Evolutionary conservation across 2,113 vertebrate species (phyloP).

Genomic region (Cynopterus brachyotis): DNA sequence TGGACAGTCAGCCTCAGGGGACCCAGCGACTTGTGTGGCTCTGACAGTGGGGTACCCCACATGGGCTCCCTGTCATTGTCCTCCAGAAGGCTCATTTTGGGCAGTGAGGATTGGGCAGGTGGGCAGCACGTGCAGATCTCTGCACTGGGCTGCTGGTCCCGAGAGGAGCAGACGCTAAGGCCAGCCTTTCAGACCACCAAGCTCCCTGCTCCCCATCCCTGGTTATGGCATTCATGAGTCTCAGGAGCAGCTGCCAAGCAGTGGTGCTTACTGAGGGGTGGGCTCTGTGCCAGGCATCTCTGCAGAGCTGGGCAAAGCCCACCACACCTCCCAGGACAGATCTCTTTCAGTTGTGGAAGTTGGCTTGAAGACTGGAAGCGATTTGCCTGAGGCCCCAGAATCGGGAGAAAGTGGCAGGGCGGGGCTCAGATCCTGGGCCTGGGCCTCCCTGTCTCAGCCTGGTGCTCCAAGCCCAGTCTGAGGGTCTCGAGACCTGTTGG

Average conservation of each 20-base stretch:
- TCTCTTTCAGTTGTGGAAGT: neutral
- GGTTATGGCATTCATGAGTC: fast-evolving
- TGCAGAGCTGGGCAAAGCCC: neutral
- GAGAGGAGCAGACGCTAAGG: neutral
- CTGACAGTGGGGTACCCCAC: too few species aligned
- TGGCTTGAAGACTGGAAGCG: neutral
- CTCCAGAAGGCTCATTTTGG: neutral
- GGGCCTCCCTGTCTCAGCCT: neutral
- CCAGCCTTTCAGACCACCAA: neutral
- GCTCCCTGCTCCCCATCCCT: fast-evolving
- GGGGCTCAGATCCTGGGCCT: neutral
- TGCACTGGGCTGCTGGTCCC: neutral
- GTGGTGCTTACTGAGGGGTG: fast-evolving
- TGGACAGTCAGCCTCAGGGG: neutral
- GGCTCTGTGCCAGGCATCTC: neutral
- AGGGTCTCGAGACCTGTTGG: neutral
- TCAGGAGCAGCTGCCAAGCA: neutral
- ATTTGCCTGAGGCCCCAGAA: neutral
- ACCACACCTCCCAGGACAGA: neutral
- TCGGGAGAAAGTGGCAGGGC: neutral
- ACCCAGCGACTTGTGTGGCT: neutral
- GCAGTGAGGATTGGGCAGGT: neutral
- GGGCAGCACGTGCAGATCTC: neutral
- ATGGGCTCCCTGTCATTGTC: neutral
- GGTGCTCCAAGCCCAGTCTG: neutral